phyloP scores from a whole-genome alignment of 1,140 invertebrate genomes.

The Portunus trituberculatus region DNA sequence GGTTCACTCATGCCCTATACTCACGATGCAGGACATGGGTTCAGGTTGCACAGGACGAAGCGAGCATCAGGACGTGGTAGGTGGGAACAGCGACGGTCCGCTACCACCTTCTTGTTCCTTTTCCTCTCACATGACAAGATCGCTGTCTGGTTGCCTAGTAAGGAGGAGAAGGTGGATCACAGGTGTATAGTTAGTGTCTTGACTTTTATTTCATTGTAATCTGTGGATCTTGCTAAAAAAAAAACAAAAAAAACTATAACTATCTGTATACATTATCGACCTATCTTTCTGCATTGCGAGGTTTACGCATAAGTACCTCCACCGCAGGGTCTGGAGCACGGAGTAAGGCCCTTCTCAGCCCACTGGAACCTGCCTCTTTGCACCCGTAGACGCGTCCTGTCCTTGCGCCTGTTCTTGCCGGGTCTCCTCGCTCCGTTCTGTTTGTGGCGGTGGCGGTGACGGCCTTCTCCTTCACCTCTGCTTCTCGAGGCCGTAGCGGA shows the following conservation, averaged over 20 bases:
- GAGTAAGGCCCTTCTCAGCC: conserved; percentile 83
- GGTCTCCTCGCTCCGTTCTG: not conserved
- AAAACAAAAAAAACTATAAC: too few relatives aligned
- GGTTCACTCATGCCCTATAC: not conserved
- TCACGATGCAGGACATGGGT: conserved; percentile 60
- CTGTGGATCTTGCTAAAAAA: too few relatives aligned
- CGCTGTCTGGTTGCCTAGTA: conserved; percentile 60
- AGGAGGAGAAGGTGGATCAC: not conserved
- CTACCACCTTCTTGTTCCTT: conserved; percentile 62
- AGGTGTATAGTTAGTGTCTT: not conserved
- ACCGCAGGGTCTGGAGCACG: conserved; percentile 84
- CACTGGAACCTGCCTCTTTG: conserved; percentile 81
- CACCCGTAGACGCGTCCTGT: conserved; percentile 76
- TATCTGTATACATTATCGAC: too few relatives aligned
- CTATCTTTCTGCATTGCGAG: too few relatives aligned
- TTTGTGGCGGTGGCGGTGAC: conserved; percentile 44
- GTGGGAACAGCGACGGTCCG: conserved; percentile 61
- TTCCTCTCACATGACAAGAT: conserved; percentile 67
- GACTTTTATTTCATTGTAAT: not conserved
- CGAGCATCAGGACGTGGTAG: conserved; percentile 47
- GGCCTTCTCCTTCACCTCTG: not conserved
- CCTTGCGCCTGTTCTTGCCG: conserved; percentile 59
- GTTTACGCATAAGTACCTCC: conserved; percentile 80
- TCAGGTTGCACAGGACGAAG: conserved; percentile 60
- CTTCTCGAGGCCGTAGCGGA: not conserved